Evolutionary conservation across 2,113 vertebrate genomes (phyloP), one percentile per base, ranked within the genome.

Genomic region (Rhodinocichla rosea): DNA sequence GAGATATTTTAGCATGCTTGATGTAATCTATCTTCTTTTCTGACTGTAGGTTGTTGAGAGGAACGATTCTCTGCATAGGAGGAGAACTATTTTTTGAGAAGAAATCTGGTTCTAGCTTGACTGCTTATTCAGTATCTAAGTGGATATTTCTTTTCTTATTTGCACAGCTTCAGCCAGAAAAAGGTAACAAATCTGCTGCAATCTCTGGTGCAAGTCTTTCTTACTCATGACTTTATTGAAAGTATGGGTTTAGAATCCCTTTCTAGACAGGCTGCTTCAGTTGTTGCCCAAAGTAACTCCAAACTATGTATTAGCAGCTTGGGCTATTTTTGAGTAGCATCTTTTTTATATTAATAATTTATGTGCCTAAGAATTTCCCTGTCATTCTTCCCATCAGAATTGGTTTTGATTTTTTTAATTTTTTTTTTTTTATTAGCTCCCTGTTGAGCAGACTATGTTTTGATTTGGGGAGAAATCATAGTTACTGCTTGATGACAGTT

Each of bases 401-500:
- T 90, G 15, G 35, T 86, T 24, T 95, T 86, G 85, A 73, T 80
- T 93, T 88, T 37, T 55, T 5, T 1, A 45, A 47, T 28, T 13
- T 56, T 33, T 55, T 67, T 81, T 92, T 92, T 94, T 95, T 93
- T 87, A 92, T 96, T 95, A 94, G 89, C 44, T 91, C 70, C 57
- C 84, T 69, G 53, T 87, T 87, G 49, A 95, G 83, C 87, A 95
- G 84, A 95, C 68, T 79, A 87, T 95, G 77, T 95, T 97, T 95
- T 96, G 94, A 91, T 91, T 64, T 84, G 27, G 39, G 35, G 40
- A 91, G 57, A 87, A 69, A 91, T 92, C 40, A 87, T 37, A 79
- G 74, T 75, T 89, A 74, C 75, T 90, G 52, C 83, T 94, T 21
- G 76, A 92, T 92, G 86, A 90, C 63, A 92, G 50, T 18, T 55